Percentiles rank a stretch among this genome's conserved stretches.
Conservation (phyloP, 2,797 vertebrate species). For the Austrolebias charrua region DNA sequence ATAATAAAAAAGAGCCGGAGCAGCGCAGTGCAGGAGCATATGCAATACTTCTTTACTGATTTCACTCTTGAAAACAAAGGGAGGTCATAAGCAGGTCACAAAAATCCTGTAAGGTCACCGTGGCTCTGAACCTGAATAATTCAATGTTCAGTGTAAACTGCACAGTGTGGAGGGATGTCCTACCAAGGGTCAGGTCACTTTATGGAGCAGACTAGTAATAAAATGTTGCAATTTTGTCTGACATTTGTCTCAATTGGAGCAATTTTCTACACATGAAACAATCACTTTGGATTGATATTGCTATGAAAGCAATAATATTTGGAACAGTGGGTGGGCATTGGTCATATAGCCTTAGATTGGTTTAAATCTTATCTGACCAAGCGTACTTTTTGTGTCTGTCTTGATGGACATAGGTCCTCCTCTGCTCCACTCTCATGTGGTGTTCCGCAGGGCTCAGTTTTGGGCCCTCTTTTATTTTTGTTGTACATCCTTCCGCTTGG, state of each 20-base stretch:
- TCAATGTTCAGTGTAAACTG: background rate
- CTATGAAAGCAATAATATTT: too few relatives aligned
- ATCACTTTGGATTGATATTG: background rate
- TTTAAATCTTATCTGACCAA: too few relatives aligned
- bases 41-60: constrained; percentile 31
- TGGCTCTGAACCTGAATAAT: background rate
- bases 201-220: too few relatives aligned
- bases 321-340: too few relatives aligned
- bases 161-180: background rate
- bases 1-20: constrained; percentile 59
- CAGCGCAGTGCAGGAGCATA: constrained; percentile 43
- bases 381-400: too few relatives aligned
- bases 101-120: constrained; percentile 8
- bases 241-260: background rate
- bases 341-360: too few relatives aligned
- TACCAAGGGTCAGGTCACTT: too few relatives aligned
- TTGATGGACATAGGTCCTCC: too few relatives aligned
- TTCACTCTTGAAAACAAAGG: constrained; percentile 21
- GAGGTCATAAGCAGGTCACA: constrained; percentile 22
- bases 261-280: background rate
- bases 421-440: too few relatives aligned
- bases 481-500: too few relatives aligned
- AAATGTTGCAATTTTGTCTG: background rate
- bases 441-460: too few relatives aligned
- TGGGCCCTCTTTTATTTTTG: too few relatives aligned